Conservation (phyloP, 2,888 invertebrate genomes). For the Dynastes tityus region DNA sequence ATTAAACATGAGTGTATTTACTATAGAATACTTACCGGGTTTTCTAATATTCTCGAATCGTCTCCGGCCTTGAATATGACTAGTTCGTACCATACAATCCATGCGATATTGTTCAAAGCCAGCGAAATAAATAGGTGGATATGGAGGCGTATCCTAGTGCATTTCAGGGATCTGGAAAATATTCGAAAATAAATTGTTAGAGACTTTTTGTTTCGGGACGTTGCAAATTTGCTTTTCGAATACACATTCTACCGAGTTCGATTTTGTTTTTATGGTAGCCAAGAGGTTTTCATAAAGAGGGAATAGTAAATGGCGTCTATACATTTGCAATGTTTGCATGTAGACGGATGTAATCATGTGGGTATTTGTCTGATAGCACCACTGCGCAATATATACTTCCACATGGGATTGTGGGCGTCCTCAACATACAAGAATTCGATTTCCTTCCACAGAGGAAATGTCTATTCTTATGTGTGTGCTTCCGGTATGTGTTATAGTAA, state of each 20-base stretch:
- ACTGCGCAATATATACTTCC: too few species aligned
- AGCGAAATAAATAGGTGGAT: slow-evolving; percentile 84
- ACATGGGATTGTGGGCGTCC: too few species aligned
- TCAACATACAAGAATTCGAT: too few species aligned
- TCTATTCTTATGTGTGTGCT: too few species aligned
- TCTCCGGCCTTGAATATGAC: slow-evolving; percentile 76
- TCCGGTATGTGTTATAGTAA: too few species aligned
- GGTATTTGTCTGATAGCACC: too few species aligned
- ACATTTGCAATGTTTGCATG: too few species aligned
- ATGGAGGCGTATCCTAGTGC: slow-evolving; percentile 84
- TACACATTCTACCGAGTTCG: neutral
- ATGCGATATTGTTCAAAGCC: slow-evolving; percentile 81
- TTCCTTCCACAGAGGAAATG: too few species aligned
- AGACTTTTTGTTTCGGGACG: neutral
- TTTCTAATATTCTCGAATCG: slow-evolving; percentile 64
- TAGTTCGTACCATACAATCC: slow-evolving; percentile 83
- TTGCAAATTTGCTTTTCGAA: too few species aligned
- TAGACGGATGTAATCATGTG: too few species aligned
- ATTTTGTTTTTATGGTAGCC: neutral
- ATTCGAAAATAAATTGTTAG: neutral
- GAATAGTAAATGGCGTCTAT: neutral
- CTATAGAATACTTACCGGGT: slow-evolving; percentile 72
- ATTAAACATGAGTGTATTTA: neutral
- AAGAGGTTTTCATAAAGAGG: neutral
- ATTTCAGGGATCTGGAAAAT: slow-evolving; percentile 70